A percentile compares a stretch with the other conserved stretches of the same genome.
These are phyloP conservation scores for Lottia scabra DNA, from an alignment of 2,888 invertebrate genomes.

Conservation along the genomic window DNA sequence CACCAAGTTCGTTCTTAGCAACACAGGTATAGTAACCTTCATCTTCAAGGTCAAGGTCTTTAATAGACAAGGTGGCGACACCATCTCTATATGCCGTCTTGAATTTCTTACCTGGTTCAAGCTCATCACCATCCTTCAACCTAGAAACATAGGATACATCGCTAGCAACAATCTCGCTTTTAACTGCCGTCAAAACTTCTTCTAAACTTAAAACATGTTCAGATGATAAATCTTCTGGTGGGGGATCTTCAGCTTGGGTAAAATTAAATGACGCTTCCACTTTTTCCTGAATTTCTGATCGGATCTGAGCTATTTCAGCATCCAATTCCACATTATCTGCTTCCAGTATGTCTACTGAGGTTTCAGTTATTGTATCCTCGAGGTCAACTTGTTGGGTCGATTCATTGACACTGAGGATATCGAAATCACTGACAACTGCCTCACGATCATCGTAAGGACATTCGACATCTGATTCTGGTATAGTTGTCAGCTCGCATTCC, in stretches of 20 bases:
- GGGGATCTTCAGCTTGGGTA: not conserved
- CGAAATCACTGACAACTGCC: not conserved
- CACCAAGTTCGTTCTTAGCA: slow-evolving; percentile 63
- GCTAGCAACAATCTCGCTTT: not conserved
- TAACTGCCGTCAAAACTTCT: not conserved
- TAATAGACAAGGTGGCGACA: slow-evolving; percentile 76
- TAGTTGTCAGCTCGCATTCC: slow-evolving; percentile 22
- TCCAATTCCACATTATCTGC: not conserved
- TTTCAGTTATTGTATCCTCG: not conserved
- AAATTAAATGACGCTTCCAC: not conserved
- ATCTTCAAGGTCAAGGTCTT: slow-evolving; percentile 60
- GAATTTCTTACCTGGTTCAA: slow-evolving; percentile 62
- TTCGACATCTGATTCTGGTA: slow-evolving; percentile 30
- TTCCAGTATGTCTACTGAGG: not conserved
- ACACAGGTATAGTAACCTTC: slow-evolving; percentile 64
- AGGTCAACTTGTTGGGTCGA: not conserved
- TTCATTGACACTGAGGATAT: not conserved
- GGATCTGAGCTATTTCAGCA: not conserved
- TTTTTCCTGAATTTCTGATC: not conserved
- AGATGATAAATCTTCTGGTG: not conserved
- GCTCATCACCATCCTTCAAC: slow-evolving; percentile 63
- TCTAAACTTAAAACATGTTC: not conserved
- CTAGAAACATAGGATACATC: slow-evolving; percentile 35
- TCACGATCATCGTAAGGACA: not conserved
- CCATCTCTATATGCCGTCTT: slow-evolving; percentile 62